Evolutionary conservation across 2,113 vertebrate genomes (phyloP).

Genomic region (Gavialis gangeticus): DNA sequence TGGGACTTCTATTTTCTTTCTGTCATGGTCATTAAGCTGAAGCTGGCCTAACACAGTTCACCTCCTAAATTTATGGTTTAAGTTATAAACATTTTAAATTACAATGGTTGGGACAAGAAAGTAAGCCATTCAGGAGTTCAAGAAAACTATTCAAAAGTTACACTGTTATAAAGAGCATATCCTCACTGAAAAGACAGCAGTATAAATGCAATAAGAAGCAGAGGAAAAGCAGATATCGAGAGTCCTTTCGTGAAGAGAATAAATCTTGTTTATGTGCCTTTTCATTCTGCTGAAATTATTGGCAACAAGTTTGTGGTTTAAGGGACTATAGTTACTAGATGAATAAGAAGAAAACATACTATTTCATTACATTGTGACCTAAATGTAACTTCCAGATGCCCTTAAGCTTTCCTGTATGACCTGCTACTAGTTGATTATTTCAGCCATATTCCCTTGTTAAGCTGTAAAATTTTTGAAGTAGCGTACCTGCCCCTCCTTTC

Average conservation of each 20-base stretch:
- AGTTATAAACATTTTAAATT: background rate
- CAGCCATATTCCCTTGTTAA: background rate
- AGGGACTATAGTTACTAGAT: background rate
- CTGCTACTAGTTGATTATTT: background rate
- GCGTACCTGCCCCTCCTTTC: background rate
- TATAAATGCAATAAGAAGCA: background rate
- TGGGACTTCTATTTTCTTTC: too few relatives aligned
- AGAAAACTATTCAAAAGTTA: background rate
- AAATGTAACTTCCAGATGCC: background rate
- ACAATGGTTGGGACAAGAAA: background rate
- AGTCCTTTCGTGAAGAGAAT: background rate
- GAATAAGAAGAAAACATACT: background rate
- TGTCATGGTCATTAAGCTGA: accelerated
- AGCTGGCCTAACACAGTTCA: background rate
- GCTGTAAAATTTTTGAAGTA: background rate
- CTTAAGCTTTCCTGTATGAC: background rate
- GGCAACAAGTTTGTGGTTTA: too few relatives aligned
- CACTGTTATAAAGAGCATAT: accelerated
- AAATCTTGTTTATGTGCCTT: background rate
- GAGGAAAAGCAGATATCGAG: background rate
- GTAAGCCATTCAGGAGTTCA: background rate
- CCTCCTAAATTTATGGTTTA: background rate
- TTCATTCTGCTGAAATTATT: background rate
- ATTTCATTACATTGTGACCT: background rate
- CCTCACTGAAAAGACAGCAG: accelerated